A percentile compares a stretch with the other conserved stretches of the same genome.
These are phyloP conservation scores for Epizoanthus illoricatus DNA, from an alignment of 92 coral and sea anemone genomes.

Conservation along the genomic window DNA sequence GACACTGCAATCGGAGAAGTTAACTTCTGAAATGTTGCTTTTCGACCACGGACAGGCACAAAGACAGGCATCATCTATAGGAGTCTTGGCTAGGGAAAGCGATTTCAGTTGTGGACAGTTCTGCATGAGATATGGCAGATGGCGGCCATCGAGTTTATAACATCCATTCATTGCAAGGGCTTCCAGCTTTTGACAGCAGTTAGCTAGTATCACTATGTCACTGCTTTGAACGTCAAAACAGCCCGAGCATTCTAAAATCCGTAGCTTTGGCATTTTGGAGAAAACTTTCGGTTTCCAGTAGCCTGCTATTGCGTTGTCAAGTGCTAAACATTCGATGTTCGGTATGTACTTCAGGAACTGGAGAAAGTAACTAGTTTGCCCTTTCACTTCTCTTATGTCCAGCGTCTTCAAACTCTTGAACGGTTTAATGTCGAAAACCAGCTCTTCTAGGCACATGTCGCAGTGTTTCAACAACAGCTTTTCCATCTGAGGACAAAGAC, in stretches of 20 bases:
- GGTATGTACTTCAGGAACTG: slow-evolving; percentile 39
- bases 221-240: slow-evolving; percentile 63
- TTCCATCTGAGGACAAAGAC: slow-evolving; percentile 37
- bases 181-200: slow-evolving; percentile 58
- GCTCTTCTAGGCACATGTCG: slow-evolving; percentile 5
- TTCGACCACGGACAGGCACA: slow-evolving; percentile 47
- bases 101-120: slow-evolving; percentile 52
- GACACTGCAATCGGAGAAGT: slow-evolving; percentile 23
- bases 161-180: slow-evolving; percentile 72
- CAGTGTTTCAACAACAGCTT: slow-evolving; percentile 24
- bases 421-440: slow-evolving; percentile 27
- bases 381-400: slow-evolving; percentile 29
- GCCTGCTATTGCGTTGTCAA: slow-evolving; percentile 68
- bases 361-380: slow-evolving; percentile 9
- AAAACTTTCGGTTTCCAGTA: slow-evolving; percentile 65
- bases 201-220: slow-evolving; percentile 58
- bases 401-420: slow-evolving; percentile 18
- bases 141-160: slow-evolving; percentile 56
- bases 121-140: slow-evolving; percentile 59
- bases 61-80: slow-evolving; percentile 53
- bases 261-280: slow-evolving; percentile 52
- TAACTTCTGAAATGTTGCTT: slow-evolving; percentile 25
- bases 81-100: slow-evolving; percentile 72
- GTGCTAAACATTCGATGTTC: slow-evolving; percentile 66
- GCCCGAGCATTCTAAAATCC: slow-evolving; percentile 69